Percentiles rank a stretch among this genome's conserved stretches.
phyloP scores from a whole-genome alignment of 2,113 vertebrate species.

The Nymphicus hollandicus region DNA sequence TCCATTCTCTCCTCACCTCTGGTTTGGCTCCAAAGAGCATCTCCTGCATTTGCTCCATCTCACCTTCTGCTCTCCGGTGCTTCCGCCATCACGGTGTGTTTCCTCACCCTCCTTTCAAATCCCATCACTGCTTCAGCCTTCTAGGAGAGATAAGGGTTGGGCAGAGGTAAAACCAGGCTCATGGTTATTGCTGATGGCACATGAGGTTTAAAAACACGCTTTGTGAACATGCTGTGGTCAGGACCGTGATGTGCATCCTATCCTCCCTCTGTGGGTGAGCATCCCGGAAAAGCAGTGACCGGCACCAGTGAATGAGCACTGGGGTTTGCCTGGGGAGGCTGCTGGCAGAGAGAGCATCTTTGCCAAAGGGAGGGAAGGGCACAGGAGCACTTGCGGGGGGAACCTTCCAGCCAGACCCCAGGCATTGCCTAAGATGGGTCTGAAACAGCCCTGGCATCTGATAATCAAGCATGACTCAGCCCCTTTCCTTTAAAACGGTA shows the following conservation, averaged over 20 bases:
- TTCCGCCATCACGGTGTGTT: fast-evolving
- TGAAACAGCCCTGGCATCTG: not conserved
- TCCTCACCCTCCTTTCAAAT: not conserved
- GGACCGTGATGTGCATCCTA: not conserved
- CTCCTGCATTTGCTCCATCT: not conserved
- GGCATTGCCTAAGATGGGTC: not conserved
- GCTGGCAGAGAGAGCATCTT: not conserved
- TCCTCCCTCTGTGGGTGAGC: not conserved
- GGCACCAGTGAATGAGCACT: not conserved
- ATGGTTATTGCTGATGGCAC: not conserved
- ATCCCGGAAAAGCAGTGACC: not conserved
- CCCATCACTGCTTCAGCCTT: slow-evolving; percentile 20
- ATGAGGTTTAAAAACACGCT: not conserved
- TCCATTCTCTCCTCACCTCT: not conserved
- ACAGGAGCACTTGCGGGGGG: not conserved
- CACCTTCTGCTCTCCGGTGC: not conserved
- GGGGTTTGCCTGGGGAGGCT: fast-evolving
- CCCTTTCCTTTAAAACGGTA: not conserved
- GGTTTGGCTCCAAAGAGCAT: not conserved
- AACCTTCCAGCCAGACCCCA: not conserved
- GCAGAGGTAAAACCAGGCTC: not conserved
- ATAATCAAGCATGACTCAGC: not conserved
- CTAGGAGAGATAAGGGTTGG: slow-evolving; percentile 11
- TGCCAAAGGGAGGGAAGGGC: not conserved
- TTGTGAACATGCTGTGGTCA: fast-evolving